phyloP scores from a whole-genome alignment of 2,797 vertebrate genomes.

The Neopelma chrysocephalum region DNA sequence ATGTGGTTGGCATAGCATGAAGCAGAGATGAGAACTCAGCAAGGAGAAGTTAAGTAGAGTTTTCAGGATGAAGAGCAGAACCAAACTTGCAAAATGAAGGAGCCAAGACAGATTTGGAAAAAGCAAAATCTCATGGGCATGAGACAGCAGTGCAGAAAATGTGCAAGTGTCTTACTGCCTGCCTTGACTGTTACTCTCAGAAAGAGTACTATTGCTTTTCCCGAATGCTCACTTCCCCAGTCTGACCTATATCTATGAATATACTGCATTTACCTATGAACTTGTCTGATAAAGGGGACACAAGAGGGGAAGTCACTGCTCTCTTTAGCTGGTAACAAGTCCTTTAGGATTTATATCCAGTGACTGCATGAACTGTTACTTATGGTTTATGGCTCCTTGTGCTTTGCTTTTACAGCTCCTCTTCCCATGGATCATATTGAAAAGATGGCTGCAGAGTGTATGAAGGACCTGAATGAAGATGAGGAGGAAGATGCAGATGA shows the following conservation, averaged over 20 bases:
- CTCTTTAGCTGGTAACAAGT: neutral
- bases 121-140: neutral
- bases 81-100: neutral
- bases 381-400: neutral
- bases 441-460: slow-evolving; percentile 92
- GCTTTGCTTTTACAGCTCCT: slow-evolving; percentile 75
- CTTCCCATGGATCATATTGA: slow-evolving; percentile 96
- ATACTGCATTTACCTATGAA: neutral
- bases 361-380: neutral
- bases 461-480: slow-evolving; percentile 88
- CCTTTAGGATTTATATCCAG: neutral
- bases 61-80: neutral
- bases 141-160: neutral
- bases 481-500: slow-evolving; percentile 80
- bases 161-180: neutral
- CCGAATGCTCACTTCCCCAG: neutral
- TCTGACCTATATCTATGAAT: neutral
- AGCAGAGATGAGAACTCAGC: neutral
- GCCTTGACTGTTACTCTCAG: neutral
- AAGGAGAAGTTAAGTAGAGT: neutral
- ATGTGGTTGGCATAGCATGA: neutral
- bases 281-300: neutral
- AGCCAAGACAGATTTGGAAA: neutral
- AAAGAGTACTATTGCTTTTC: neutral
- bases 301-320: neutral